Evolutionary conservation across 2,113 vertebrate species (phyloP).

Genomic region (Hippolais icterina): DNA sequence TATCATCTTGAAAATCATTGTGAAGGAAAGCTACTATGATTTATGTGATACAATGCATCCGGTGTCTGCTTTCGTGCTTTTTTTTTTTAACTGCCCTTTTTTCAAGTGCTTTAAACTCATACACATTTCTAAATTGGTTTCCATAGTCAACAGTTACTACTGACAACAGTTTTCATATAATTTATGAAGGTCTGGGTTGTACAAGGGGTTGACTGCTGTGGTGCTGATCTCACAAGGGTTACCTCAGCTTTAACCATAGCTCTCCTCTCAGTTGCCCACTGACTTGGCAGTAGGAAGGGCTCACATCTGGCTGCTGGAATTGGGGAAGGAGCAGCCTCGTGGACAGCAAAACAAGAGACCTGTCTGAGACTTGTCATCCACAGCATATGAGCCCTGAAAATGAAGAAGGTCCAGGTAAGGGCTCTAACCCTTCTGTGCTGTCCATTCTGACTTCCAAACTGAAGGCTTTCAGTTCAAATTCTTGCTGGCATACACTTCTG

Average conservation of each 20-base stretch:
- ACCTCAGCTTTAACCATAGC: not conserved
- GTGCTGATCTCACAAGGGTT: not conserved
- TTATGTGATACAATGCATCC: not conserved
- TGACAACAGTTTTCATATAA: not conserved
- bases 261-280: not conserved
- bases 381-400: not conserved
- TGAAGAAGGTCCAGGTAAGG: not conserved
- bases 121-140: not conserved
- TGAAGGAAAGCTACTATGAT: conserved; percentile 5
- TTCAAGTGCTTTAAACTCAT: conserved; percentile 30
- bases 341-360: not conserved
- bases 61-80: not conserved
- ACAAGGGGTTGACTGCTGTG: not conserved
- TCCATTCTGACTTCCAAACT: not conserved
- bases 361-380: not conserved
- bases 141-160: not conserved
- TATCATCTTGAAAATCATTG: conserved; percentile 48
- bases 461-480: not conserved
- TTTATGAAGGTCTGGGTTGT: not conserved
- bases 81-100: conserved; percentile 3
- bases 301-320: not conserved
- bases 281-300: not conserved
- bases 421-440: not conserved
- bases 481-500: not conserved
- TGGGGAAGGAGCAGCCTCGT: not conserved